Base-by-base conservation (phyloP, 2,888 invertebrate genomes). In the Aelia acuminata region DNA sequence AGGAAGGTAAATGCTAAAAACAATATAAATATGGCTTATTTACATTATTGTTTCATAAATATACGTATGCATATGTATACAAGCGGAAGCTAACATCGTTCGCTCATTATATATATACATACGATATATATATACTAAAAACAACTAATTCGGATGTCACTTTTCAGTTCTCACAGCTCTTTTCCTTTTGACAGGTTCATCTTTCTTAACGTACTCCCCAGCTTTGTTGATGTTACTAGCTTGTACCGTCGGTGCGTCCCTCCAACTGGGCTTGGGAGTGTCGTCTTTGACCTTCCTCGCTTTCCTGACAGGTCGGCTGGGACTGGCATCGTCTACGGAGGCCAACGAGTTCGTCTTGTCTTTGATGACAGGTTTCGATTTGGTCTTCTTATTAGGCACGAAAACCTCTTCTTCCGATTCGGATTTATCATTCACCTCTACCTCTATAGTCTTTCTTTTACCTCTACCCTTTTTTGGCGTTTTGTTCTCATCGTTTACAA, bases 211-310 rank as follows among this genome's bases (percentile, higher is more conserved):
- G 31, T 90, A 90, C 75, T 90, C 90, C 43, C 90, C 90, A 43
- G 90, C 89, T 48, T 53, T 88, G 18, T 86, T 70, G 63, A 90
- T 87, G 35, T 89, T 89, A 47, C 90, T 89, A 1, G 89, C 89
- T 43, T 85, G 88, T 18, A 90, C 88, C 1, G 90, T 90, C 0
- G 89, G 90, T 31, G 88, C 90, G 47, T 91, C 90, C 43, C 88
- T 90, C 91, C 91, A 91, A 84, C 90, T 90, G 10, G 87, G 84
- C 50, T 90, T 90, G 20, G 84, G 80, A 1, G 50, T 35, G 80
- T 70, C 50, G 8, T 84, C 87, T 22, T 84, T 88, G 10, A 57
- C 26, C 3, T 85, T 87, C 48, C 10, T 88, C 0, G 80, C 18
- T 7, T 85, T 85, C 20, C 85, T 47, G 11, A 80, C 80, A 0